These are phyloP conservation scores for Vulpes ferrilata DNA, from an alignment of 2,113 vertebrate species.

Conservation along the genomic window DNA sequence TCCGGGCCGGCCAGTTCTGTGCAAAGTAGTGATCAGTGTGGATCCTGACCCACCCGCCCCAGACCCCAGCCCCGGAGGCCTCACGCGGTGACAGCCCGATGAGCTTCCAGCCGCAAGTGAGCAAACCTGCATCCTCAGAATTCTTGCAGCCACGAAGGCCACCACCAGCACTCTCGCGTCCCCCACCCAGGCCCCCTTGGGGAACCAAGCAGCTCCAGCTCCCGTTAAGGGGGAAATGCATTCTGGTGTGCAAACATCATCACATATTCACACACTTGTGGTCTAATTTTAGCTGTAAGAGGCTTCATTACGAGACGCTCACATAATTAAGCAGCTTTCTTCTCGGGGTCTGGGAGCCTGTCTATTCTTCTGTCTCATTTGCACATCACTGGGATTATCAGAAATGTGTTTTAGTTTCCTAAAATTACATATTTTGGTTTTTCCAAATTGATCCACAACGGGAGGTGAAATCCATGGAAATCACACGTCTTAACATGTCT, in stretches of 20 bases:
- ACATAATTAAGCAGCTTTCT: conserved; percentile 79
- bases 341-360: conserved; percentile 66
- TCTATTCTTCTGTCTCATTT: conserved; percentile 78
- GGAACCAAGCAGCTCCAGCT: conserved; percentile 44
- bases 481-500: conserved; percentile 51
- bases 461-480: conserved; percentile 66
- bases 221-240: conserved; percentile 61
- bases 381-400: conserved; percentile 71
- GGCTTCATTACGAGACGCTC: conserved; percentile 79
- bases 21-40: neutral
- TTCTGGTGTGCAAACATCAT: conserved; percentile 72
- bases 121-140: neutral
- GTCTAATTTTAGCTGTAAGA: conserved; percentile 84
- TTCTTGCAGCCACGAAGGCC: neutral
- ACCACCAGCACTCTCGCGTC: neutral
- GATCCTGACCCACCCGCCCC: neutral
- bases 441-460: conserved; percentile 68
- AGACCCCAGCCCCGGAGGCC: neutral
- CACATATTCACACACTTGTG: conserved; percentile 74
- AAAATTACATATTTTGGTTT: conserved; percentile 71
- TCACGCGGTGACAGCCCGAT: neutral
- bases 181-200: neutral
- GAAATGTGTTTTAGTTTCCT: conserved; percentile 70
- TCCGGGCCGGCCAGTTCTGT: neutral
- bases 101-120: neutral